These are phyloP conservation scores for Trichopoda pennipes DNA, from an alignment of 2,888 invertebrate species.

Conservation along the genomic window DNA sequence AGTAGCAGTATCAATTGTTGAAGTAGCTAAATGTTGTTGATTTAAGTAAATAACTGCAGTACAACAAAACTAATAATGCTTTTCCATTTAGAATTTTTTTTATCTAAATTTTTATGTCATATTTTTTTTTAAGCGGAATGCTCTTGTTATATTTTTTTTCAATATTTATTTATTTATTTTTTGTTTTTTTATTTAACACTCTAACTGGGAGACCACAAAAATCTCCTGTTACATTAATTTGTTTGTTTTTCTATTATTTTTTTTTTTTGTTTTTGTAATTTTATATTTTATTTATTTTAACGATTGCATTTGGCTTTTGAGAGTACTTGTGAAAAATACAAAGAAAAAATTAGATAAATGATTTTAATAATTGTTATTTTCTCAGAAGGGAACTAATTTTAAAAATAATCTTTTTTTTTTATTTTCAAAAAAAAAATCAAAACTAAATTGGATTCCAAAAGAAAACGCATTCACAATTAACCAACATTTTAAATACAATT, in stretches of 20 bases:
- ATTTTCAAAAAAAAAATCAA: conserved; percentile 26
- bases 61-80: conserved; percentile 36
- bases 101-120: background rate
- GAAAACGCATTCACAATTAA: conserved; percentile 65
- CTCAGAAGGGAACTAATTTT: conserved; percentile 5
- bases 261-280: conserved; percentile 3
- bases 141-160: conserved; percentile 19
- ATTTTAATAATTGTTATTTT: conserved; percentile 46
- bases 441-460: conserved; percentile 55
- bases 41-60: conserved; percentile 37
- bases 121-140: conserved; percentile 7
- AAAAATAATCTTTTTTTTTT: conserved; percentile 21
- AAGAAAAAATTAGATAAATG: conserved; percentile 40
- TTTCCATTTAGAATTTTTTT: conserved; percentile 31
- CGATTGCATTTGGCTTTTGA: conserved; percentile 35
- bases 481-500: conserved; percentile 54
- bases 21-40: conserved; percentile 37
- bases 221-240: conserved; percentile 6
- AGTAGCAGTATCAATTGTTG: conserved; percentile 15
- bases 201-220: conserved; percentile 7
- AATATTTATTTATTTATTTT: conserved; percentile 15
- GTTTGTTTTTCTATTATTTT: too few species aligned
- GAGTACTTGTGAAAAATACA: conserved; percentile 46
- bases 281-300: conserved; percentile 21
- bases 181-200: conserved; percentile 12